A percentile compares a stretch with the other conserved stretches of the same genome.
phyloP scores from a whole-genome alignment of 2,888 invertebrate genomes.

The Agrochola lota region DNA sequence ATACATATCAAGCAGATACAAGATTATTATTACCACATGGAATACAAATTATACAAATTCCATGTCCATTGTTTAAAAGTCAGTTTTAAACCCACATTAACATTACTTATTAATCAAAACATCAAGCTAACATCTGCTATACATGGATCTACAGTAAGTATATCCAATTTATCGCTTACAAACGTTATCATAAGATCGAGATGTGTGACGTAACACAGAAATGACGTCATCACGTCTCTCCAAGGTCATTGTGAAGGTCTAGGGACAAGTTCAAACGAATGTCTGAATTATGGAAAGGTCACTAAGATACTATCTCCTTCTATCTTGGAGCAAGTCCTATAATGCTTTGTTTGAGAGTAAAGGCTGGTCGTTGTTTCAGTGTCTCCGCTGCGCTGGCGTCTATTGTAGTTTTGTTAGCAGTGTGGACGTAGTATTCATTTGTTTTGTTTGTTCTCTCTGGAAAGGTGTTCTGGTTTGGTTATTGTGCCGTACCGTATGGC shows the following conservation, averaged over 20 bases:
- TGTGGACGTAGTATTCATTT: slow-evolving; percentile 34
- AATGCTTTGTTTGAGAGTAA: slow-evolving; percentile 9
- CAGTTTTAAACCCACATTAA: background rate
- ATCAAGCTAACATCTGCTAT: slow-evolving; percentile 6
- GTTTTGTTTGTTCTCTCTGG: slow-evolving; percentile 17
- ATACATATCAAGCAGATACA: background rate
- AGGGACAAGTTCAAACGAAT: slow-evolving; percentile 63
- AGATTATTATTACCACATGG: background rate
- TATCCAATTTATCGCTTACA: background rate
- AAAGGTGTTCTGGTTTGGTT: slow-evolving; percentile 1
- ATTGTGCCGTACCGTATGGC: slow-evolving; percentile 1
- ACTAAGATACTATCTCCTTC: slow-evolving; percentile 45
- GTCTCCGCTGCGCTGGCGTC: background rate
- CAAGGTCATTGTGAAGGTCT: slow-evolving; percentile 62
- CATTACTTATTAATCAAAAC: slow-evolving; percentile 3
- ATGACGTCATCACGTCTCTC: slow-evolving; percentile 60
- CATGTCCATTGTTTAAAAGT: background rate
- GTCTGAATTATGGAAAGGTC: slow-evolving; percentile 55
- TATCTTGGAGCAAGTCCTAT: slow-evolving; percentile 15
- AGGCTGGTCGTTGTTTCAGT: slow-evolving; percentile 26
- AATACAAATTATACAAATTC: background rate
- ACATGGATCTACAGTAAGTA: background rate
- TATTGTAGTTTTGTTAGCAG: slow-evolving; percentile 34
- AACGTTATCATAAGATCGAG: slow-evolving; percentile 20
- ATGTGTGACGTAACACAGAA: slow-evolving; percentile 38